A percentile compares a stretch with the other conserved stretches of the same genome.
Conservation (phyloP, 2,113 vertebrate genomes). For the Ornithorhynchus anatinus region DNA sequence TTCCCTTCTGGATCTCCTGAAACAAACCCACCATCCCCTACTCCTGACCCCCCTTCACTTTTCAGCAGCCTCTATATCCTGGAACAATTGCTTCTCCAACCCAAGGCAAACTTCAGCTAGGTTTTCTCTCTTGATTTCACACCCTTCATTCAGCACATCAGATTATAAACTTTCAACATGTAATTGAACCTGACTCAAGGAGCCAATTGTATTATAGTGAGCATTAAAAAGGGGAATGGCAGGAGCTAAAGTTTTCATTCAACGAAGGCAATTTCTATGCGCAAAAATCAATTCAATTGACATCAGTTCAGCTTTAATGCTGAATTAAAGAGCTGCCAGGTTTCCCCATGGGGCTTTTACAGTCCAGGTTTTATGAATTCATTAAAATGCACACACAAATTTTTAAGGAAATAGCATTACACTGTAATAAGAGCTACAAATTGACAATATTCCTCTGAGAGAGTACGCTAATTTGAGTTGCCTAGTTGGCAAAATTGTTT, state of each 20-base stretch:
- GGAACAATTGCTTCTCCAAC: too few relatives aligned
- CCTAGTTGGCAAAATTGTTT: constrained; percentile 70
- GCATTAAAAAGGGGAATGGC: constrained; percentile 56
- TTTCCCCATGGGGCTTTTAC: constrained; percentile 59
- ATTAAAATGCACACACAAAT: constrained; percentile 69
- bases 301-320: constrained; percentile 65
- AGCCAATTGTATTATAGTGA: constrained; percentile 65
- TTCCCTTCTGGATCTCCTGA: too few relatives aligned
- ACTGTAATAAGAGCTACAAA: constrained; percentile 69
- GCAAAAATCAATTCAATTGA: constrained; percentile 54
- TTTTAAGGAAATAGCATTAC: constrained; percentile 68
- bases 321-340: constrained; percentile 66
- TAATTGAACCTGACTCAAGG: constrained; percentile 63
- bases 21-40: too few relatives aligned
- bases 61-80: too few relatives aligned
- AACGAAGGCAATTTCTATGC: constrained; percentile 56
- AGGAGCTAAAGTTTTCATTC: constrained; percentile 64
- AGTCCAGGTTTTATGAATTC: constrained; percentile 70
- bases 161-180: constrained; percentile 68
- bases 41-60: too few relatives aligned
- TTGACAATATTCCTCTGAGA: constrained; percentile 65
- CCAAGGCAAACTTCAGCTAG: too few relatives aligned
- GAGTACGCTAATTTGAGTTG: constrained; percentile 62
- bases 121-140: too few relatives aligned
- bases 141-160: constrained; percentile 57